Conservation (phyloP, 2,797 vertebrate genomes). For the Eupleurogrammus muticus region DNA sequence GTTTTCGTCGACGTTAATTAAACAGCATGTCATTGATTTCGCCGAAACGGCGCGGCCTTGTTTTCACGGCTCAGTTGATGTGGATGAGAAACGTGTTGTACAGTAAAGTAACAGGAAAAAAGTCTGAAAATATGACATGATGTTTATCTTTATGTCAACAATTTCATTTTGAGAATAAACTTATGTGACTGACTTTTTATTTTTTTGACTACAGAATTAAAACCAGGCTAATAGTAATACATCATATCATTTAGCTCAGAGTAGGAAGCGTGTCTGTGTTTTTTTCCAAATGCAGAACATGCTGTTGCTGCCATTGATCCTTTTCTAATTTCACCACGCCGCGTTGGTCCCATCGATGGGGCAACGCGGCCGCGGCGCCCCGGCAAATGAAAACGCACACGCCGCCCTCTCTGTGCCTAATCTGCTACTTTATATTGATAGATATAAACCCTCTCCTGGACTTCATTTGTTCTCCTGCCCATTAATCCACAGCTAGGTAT, state of each 20-base stretch:
- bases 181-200: not conserved
- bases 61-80: not conserved
- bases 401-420: slow-evolving; percentile 65
- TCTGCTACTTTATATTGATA: slow-evolving; percentile 83
- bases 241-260: not conserved
- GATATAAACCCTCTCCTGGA: slow-evolving; percentile 82
- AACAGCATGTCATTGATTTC: not conserved
- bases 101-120: not conserved
- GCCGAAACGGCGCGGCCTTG: not conserved
- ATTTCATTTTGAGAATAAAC: not conserved
- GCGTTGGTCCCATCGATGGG: slow-evolving; percentile 61
- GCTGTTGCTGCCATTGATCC: slow-evolving; percentile 56
- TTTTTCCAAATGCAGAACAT: slow-evolving; percentile 55
- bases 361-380: slow-evolving; percentile 69
- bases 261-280: slow-evolving; percentile 21
- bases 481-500: slow-evolving; percentile 85
- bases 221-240: too few relatives aligned
- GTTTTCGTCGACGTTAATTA: not conserved
- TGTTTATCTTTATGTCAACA: not conserved
- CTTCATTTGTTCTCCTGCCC: slow-evolving; percentile 86
- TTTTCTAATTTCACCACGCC: slow-evolving; percentile 63
- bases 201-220: too few relatives aligned
- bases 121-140: not conserved
- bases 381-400: slow-evolving; percentile 72
- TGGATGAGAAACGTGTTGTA: not conserved